phyloP scores from a whole-genome alignment of 2,888 invertebrate genomes.

The Ligdia adustata region DNA sequence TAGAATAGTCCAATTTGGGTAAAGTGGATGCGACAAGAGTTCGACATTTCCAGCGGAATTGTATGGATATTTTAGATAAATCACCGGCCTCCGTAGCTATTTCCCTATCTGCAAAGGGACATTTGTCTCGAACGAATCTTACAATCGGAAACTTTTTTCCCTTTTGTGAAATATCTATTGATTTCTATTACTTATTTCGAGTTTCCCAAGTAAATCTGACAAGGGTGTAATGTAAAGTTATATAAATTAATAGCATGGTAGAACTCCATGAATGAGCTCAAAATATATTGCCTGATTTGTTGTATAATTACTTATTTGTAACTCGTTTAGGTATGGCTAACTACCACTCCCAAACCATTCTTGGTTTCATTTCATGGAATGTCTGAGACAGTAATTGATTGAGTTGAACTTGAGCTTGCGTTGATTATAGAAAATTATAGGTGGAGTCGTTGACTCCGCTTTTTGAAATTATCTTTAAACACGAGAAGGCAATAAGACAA shows the following conservation, averaged over 20 bases:
- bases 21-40: constrained; percentile 76
- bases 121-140: constrained; percentile 73
- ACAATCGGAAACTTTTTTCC: constrained; percentile 60
- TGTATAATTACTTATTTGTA: too few species aligned
- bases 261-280: not conserved
- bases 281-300: too few species aligned
- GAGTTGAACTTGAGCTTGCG: constrained; percentile 43
- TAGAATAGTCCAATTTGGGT: constrained; percentile 78
- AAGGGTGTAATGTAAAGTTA: not conserved
- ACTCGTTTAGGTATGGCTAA: not conserved
- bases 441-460: constrained; percentile 38
- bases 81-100: constrained; percentile 70
- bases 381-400: constrained; percentile 46
- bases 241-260: not conserved
- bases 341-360: constrained; percentile 30
- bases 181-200: constrained; percentile 40
- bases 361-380: constrained; percentile 19
- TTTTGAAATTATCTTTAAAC: constrained; percentile 40
- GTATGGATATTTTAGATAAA: constrained; percentile 81
- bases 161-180: constrained; percentile 52
- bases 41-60: constrained; percentile 75
- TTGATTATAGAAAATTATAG: constrained; percentile 67
- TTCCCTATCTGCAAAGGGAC: constrained; percentile 73
- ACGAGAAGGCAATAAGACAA: constrained; percentile 13
- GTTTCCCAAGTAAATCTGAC: constrained; percentile 12